phyloP scores from a whole-genome alignment of 2,113 vertebrate species.

The Hippolais icterina region DNA sequence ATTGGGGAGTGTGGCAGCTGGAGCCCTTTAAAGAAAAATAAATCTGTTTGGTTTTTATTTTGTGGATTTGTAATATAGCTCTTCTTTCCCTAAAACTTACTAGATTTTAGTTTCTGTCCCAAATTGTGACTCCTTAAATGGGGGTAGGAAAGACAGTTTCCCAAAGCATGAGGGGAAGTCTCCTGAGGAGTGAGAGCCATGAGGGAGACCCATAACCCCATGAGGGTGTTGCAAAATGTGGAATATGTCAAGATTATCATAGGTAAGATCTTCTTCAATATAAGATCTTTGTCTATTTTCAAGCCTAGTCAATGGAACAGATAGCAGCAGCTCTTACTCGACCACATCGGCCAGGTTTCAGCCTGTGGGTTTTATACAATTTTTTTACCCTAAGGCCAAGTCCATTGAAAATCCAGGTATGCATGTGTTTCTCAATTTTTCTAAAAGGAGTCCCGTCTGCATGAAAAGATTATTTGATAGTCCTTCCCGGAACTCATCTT shows the following conservation, averaged over 20 bases:
- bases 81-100: not conserved
- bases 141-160: not conserved
- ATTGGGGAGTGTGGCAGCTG: fast-evolving
- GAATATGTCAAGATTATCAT: not conserved
- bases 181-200: not conserved
- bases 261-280: not conserved
- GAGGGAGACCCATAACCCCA: not conserved
- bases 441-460: too few species aligned
- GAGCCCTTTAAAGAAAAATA: not conserved
- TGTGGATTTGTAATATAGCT: not conserved
- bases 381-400: too few species aligned
- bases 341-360: too few species aligned
- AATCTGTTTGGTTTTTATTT: not conserved
- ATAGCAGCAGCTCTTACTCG: not conserved
- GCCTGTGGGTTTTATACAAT: too few species aligned
- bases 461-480: too few species aligned
- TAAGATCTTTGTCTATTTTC: not conserved
- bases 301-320: not conserved
- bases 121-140: not conserved
- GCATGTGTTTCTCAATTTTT: too few species aligned
- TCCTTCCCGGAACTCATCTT: too few species aligned
- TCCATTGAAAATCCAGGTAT: too few species aligned
- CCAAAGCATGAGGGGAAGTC: not conserved
- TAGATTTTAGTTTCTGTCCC: not conserved
- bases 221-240: not conserved